These are phyloP conservation scores for Graptemys geographica DNA, from an alignment of 2,797 vertebrate genomes.

Conservation along the genomic window DNA sequence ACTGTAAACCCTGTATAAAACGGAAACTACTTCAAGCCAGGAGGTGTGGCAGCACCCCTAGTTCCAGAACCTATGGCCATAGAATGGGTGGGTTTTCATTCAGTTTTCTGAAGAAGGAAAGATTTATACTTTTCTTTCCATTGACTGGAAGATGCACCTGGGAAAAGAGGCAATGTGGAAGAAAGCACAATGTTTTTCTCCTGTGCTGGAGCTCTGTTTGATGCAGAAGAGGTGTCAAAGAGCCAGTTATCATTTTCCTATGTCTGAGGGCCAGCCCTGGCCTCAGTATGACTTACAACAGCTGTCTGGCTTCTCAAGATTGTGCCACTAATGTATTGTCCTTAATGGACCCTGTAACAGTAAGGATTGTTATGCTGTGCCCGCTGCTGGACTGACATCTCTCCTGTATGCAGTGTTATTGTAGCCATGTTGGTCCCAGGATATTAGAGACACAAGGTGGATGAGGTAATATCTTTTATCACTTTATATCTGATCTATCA, in stretches of 20 bases:
- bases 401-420: neutral
- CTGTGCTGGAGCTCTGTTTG: neutral
- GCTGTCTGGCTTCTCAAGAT: neutral
- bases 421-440: neutral
- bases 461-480: neutral
- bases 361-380: neutral
- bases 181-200: neutral
- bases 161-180: neutral
- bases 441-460: neutral
- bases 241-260: neutral
- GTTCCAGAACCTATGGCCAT: too few relatives aligned
- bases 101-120: neutral
- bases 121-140: neutral
- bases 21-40: too few relatives aligned
- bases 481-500: neutral
- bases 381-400: neutral
- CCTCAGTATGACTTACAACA: accelerated
- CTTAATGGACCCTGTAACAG: neutral
- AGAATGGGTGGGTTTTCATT: neutral
- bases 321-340: neutral
- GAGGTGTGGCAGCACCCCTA: too few relatives aligned
- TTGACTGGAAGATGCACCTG: neutral
- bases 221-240: neutral
- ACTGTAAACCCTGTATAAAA: too few relatives aligned
- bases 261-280: neutral